Percentiles rank a stretch among this genome's conserved stretches.
phyloP scores from a whole-genome alignment of 2,888 invertebrate species.

The Papilio protenor region DNA sequence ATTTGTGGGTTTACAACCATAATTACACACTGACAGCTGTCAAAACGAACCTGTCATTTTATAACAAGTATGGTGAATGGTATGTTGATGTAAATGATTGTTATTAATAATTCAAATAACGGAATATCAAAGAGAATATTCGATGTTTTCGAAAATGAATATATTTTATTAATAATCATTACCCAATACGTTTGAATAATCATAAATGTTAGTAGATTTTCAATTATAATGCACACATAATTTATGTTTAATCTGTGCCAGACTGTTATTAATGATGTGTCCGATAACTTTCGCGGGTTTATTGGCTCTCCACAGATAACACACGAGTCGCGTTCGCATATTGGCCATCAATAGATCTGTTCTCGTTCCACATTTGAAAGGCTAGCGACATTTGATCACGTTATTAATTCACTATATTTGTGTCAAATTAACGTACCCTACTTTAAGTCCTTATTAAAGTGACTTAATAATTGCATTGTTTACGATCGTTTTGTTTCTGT shows the following conservation, averaged over 20 bases:
- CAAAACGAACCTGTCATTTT: conserved; percentile 14
- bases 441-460: not conserved
- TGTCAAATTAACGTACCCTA: conserved; percentile 38
- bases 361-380: conserved; percentile 66
- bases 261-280: conserved; percentile 22
- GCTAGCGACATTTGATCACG: conserved; percentile 54
- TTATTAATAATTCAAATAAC: not conserved
- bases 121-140: not conserved
- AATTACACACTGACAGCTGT: conserved; percentile 14
- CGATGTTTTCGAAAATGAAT: not conserved
- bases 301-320: conserved; percentile 36
- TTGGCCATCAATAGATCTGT: conserved; percentile 70
- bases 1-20: not conserved
- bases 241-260: conserved; percentile 15
- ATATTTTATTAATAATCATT: not conserved
- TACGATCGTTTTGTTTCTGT: not conserved
- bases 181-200: not conserved
- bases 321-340: conserved; percentile 54
- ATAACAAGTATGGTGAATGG: not conserved
- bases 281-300: conserved; percentile 35
- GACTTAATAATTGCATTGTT: conserved; percentile 24
- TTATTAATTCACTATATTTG: conserved; percentile 40
- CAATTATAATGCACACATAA: conserved; percentile 26
- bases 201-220: conserved; percentile 21
- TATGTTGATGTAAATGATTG: not conserved